Evolutionary conservation across 2,113 vertebrate genomes (phyloP).

Genomic region (Paraplagusia blochii): DNA sequence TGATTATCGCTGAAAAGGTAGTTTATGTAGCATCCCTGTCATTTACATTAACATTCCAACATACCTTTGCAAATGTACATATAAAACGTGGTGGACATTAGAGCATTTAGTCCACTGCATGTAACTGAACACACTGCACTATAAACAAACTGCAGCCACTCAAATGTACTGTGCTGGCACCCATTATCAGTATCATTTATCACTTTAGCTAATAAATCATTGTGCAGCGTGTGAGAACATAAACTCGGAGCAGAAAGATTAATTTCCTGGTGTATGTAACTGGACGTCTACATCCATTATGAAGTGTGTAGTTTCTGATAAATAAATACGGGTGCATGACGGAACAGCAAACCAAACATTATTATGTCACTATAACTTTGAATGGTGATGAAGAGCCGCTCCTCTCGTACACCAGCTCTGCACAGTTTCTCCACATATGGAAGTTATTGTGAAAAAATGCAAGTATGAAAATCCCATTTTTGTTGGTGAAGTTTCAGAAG

Average conservation of each 20-base stretch:
- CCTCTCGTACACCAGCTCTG: slow-evolving; percentile 10
- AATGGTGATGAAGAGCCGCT: slow-evolving; percentile 23
- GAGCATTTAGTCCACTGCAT: slow-evolving; percentile 2
- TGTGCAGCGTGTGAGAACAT: slow-evolving; percentile 54
- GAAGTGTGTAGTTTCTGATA: slow-evolving; percentile 26
- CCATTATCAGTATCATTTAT: slow-evolving; percentile 61
- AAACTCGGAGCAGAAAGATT: slow-evolving; percentile 54
- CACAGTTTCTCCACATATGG: slow-evolving; percentile 39
- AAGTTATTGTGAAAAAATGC: slow-evolving; percentile 18
- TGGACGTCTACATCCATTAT: slow-evolving; percentile 30
- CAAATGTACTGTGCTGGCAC: slow-evolving; percentile 47
- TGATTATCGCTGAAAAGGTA: too few relatives aligned
- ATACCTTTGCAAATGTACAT: neutral
- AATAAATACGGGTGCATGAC: slow-evolving; percentile 35
- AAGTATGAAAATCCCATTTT: slow-evolving; percentile 16
- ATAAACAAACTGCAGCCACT: slow-evolving; percentile 55
- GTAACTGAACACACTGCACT: slow-evolving; percentile 25
- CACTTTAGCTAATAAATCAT: slow-evolving; percentile 65
- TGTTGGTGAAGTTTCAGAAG: slow-evolving; percentile 10
- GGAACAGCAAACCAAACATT: slow-evolving; percentile 5
- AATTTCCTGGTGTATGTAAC: slow-evolving; percentile 43
- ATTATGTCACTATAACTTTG: slow-evolving; percentile 1
- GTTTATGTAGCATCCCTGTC: too few relatives aligned
- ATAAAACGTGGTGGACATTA: slow-evolving; percentile 5
- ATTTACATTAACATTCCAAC: too few relatives aligned